Evolutionary conservation across 2,797 vertebrate species (phyloP).

Genomic region (Gastrophryne carolinensis): DNA sequence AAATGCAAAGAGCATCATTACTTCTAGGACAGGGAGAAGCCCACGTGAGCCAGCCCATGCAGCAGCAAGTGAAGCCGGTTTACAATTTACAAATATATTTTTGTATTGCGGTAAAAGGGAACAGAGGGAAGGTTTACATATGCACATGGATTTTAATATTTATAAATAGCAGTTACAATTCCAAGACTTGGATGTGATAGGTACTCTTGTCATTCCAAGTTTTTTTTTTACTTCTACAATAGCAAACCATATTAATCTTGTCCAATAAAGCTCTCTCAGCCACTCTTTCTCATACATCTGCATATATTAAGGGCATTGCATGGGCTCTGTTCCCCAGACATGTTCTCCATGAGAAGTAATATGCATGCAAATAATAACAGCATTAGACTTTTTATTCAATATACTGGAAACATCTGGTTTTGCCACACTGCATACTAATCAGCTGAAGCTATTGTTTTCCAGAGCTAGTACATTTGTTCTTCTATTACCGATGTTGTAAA

Average conservation of each 20-base stretch:
- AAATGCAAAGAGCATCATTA: no score
- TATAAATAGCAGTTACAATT: conserved; percentile 16
- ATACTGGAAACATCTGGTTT: conserved; percentile 3
- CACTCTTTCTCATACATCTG: conserved; percentile 8
- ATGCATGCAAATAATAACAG: conserved; percentile 29
- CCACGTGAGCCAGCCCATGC: no score
- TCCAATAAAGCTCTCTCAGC: conserved; percentile 12
- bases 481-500: conserved; percentile 5
- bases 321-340: conserved; percentile 10
- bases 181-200: not conserved
- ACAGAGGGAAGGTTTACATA: no score
- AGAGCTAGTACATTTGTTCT: not conserved
- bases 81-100: no score
- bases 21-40: no score
- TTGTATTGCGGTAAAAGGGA: no score
- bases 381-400: conserved; percentile 42
- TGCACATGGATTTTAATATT: not conserved
- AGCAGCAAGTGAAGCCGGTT: no score
- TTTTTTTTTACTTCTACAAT: conserved; percentile 1
- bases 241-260: conserved; percentile 10
- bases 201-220: not conserved
- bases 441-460: not conserved
- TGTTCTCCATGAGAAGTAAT: conserved; percentile 36
- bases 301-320: conserved; percentile 31
- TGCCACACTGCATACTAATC: conserved; percentile 25